Percentiles rank a stretch among this genome's conserved stretches.
phyloP scores from a whole-genome alignment of 2,797 vertebrate species.

The Xenopus petersii region DNA sequence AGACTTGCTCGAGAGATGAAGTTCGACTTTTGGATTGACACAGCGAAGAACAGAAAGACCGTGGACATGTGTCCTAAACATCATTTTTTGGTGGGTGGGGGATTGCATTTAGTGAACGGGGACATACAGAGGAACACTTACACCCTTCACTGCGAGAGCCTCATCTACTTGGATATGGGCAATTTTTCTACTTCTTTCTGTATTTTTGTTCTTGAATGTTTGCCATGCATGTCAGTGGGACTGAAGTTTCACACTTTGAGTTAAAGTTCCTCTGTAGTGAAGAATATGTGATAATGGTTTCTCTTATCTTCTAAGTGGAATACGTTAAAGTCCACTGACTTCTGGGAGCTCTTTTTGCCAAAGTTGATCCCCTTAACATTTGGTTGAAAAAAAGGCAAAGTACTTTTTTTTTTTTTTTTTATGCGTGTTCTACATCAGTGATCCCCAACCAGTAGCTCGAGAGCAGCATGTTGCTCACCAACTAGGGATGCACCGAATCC shows the following conservation, averaged over 20 bases:
- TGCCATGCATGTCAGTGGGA: conserved; percentile 58
- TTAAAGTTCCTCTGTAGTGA: conserved; percentile 56
- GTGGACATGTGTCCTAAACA: conserved; percentile 1
- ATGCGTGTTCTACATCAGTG: background rate
- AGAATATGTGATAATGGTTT: conserved; percentile 90
- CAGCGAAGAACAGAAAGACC: background rate
- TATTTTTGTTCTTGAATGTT: conserved; percentile 54
- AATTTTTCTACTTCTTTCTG: conserved; percentile 13
- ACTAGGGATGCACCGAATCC: no score
- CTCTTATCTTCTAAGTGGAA: conserved; percentile 71
- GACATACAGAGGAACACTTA: no score
- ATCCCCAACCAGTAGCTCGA: no score
- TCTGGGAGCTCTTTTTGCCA: background rate
- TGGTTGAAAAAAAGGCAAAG: background rate
- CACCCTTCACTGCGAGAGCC: background rate
- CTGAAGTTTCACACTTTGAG: conserved; percentile 56
- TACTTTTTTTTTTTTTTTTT: background rate
- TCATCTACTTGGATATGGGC: no score
- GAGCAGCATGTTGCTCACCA: no score
- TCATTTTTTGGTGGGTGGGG: background rate
- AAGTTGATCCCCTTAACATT: background rate
- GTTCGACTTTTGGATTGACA: conserved; percentile 44
- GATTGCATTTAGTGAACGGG: background rate
- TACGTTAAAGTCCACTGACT: conserved; percentile 33
- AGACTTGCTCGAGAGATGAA: conserved; percentile 23